These are phyloP conservation scores for Carduelis carduelis DNA, from an alignment of 2,797 vertebrate genomes.

Conservation along the genomic window DNA sequence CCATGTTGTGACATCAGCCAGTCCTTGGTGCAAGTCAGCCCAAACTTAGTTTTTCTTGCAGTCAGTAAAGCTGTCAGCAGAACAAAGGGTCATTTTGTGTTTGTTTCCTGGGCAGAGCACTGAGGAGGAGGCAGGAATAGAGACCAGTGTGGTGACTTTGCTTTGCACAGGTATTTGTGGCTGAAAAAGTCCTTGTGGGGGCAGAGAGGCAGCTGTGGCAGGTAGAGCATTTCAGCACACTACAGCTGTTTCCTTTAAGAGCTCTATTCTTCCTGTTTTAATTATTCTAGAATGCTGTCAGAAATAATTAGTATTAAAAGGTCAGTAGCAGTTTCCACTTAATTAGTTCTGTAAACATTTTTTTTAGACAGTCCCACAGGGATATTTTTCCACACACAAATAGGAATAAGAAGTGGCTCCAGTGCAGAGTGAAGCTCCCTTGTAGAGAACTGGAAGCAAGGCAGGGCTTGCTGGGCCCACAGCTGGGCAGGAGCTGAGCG, in stretches of 20 bases:
- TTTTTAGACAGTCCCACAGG: not conserved
- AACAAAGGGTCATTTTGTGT: not conserved
- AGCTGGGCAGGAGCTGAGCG: not conserved
- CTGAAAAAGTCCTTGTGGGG: not conserved
- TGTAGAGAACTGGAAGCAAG: not conserved
- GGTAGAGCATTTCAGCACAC: not conserved
- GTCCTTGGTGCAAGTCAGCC: fast-evolving
- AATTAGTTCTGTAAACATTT: not conserved
- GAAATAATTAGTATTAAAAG: slow-evolving; percentile 24
- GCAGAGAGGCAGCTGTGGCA: not conserved
- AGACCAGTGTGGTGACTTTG: not conserved
- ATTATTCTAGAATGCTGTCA: not conserved
- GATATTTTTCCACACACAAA: not conserved
- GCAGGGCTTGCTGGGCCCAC: fast-evolving
- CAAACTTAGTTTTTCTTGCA: not conserved
- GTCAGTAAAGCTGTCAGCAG: not conserved
- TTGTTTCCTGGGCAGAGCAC: fast-evolving
- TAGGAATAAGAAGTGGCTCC: not conserved
- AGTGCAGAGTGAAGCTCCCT: not conserved
- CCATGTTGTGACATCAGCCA: not conserved
- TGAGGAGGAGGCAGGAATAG: not conserved
- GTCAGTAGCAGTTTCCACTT: not conserved
- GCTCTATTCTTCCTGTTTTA: not conserved
- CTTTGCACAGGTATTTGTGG: not conserved
- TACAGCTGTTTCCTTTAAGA: not conserved